These are phyloP conservation scores for Troides oblongomaculatus DNA, from an alignment of 2,888 invertebrate genomes.

Conservation along the genomic window DNA sequence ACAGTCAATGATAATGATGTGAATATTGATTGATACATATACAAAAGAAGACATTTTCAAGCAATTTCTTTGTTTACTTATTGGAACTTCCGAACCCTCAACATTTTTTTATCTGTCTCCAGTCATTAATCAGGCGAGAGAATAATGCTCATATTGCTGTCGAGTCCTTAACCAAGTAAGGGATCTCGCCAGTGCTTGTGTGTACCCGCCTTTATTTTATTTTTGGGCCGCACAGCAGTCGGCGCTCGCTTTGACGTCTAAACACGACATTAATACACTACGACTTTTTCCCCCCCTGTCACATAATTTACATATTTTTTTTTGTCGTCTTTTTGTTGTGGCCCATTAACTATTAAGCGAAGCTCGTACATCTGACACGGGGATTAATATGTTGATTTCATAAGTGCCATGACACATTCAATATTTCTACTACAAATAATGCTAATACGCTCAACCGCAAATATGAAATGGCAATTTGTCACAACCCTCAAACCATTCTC, in stretches of 20 bases:
- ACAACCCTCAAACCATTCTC: neutral
- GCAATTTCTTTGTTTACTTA: too few relatives aligned
- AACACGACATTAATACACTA: conserved; percentile 78
- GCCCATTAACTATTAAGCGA: conserved; percentile 77
- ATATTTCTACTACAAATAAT: conserved; percentile 33
- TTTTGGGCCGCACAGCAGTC: conserved; percentile 57
- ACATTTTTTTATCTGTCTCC: neutral
- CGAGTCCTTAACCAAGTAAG: neutral
- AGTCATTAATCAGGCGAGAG: conserved; percentile 17
- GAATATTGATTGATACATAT: neutral
- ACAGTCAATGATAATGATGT: too few relatives aligned
- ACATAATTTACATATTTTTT: conserved; percentile 73
- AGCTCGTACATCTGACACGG: conserved; percentile 57
- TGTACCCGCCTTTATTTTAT: conserved; percentile 55
- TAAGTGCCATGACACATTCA: conserved; percentile 47
- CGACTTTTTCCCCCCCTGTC: conserved; percentile 71
- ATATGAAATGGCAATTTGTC: conserved; percentile 32
- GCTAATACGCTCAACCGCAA: conserved; percentile 31
- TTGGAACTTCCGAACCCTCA: neutral
- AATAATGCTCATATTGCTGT: conserved; percentile 12
- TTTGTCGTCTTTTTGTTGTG: conserved; percentile 49
- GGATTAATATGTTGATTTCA: conserved; percentile 65
- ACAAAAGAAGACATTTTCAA: neutral
- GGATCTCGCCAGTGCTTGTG: conserved; percentile 37
- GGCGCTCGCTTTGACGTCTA: conserved; percentile 73